phyloP scores from a whole-genome alignment of 2,888 invertebrate genomes.

The Liopterus haemorrhoidalis region DNA sequence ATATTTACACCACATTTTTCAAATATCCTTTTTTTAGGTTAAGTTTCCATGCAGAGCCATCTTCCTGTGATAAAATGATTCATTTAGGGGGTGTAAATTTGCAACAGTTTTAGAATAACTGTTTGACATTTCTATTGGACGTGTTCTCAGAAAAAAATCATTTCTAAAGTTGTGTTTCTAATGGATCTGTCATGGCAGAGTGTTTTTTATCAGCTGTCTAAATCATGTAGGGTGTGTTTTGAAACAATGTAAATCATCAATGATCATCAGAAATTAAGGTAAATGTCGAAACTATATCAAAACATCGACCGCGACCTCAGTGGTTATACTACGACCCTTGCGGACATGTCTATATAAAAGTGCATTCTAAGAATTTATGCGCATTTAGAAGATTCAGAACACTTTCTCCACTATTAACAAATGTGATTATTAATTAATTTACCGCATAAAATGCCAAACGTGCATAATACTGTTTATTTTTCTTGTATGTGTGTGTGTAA shows the following conservation, averaged over 20 bases:
- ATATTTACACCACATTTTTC: too few relatives aligned
- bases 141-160: too few relatives aligned
- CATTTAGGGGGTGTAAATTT: not conserved
- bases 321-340: too few relatives aligned
- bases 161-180: conserved; percentile 15
- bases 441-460: not conserved
- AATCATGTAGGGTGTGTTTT: conserved; percentile 25
- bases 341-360: too few relatives aligned
- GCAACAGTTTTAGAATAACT: not conserved
- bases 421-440: conserved; percentile 14
- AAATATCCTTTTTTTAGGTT: too few relatives aligned
- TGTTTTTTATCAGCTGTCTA: conserved; percentile 21
- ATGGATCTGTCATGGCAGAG: conserved; percentile 22
- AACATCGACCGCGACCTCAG: too few relatives aligned
- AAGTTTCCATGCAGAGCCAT: not conserved
- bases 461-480: not conserved
- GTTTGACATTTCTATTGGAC: too few relatives aligned
- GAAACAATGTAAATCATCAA: conserved; percentile 22
- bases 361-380: too few relatives aligned
- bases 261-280: conserved; percentile 11
- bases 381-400: too few relatives aligned
- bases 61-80: not conserved
- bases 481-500: conserved; percentile 1
- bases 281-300: too few relatives aligned
- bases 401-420: too few relatives aligned